A percentile compares a stretch with the other conserved stretches of the same genome.
Evolutionary conservation across 2,113 vertebrate species (phyloP).

Genomic region (Apteryx mantelli): DNA sequence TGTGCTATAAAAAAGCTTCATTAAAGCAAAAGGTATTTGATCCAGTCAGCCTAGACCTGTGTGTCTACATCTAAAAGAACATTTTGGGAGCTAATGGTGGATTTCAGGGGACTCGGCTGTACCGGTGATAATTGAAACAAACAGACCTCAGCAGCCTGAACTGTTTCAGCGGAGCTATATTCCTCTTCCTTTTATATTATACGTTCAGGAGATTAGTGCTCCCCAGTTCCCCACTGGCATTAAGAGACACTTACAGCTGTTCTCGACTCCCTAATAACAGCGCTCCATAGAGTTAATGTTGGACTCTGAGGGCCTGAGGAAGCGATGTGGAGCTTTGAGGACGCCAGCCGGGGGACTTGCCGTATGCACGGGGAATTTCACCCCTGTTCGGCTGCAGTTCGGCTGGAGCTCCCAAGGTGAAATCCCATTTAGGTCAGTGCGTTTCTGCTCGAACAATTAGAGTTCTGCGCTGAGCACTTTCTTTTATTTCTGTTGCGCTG

Average conservation of each 20-base stretch:
- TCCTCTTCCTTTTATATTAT: conserved; percentile 19
- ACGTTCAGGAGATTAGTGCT: conserved; percentile 16
- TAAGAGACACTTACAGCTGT: conserved; percentile 36
- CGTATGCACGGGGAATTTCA: conserved; percentile 47
- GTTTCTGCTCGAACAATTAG: neutral
- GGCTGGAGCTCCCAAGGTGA: conserved; percentile 50
- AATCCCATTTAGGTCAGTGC: conserved; percentile 44
- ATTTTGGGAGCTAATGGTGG: conserved; percentile 28
- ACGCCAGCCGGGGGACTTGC: neutral
- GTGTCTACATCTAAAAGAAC: neutral
- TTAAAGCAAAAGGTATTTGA: conserved; percentile 8
- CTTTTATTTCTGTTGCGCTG: conserved; percentile 5
- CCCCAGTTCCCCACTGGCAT: conserved; percentile 31
- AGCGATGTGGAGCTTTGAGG: neutral
- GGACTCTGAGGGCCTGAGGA: conserved; percentile 25
- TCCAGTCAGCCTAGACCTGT: neutral
- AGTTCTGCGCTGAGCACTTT: neutral
- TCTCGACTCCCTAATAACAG: conserved; percentile 20
- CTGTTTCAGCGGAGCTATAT: neutral
- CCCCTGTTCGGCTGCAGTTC: neutral
- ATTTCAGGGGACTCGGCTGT: conserved; percentile 12
- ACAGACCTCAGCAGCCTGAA: conserved; percentile 28
- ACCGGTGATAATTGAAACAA: conserved; percentile 59
- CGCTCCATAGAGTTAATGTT: conserved; percentile 5
- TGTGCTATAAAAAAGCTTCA: neutral